Conservation (phyloP, 2,797 vertebrate genomes). For the Tachyglossus aculeatus region DNA sequence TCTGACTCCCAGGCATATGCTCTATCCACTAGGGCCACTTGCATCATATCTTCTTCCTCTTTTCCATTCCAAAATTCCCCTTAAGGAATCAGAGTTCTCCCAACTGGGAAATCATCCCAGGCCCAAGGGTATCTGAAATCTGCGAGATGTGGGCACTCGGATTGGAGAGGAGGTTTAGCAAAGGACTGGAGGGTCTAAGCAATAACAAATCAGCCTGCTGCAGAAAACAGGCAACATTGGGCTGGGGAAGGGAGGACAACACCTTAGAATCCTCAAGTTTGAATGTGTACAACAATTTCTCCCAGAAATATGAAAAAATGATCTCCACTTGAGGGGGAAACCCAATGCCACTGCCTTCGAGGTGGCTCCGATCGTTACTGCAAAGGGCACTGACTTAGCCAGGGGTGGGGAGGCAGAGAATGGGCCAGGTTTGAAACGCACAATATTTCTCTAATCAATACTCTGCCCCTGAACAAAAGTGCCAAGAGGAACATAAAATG, state of each 20-base stretch:
- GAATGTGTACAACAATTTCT: not conserved
- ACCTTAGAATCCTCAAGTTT: not conserved
- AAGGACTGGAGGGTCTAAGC: too few species aligned
- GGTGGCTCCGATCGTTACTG: constrained; percentile 56
- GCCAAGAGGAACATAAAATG: constrained; percentile 65
- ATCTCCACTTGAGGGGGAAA: constrained; percentile 48
- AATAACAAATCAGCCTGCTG: too few species aligned
- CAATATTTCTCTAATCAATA: constrained; percentile 74
- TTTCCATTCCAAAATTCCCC: not conserved
- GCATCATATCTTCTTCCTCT: not conserved
- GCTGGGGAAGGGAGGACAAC: too few species aligned
- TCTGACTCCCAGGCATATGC: not conserved
- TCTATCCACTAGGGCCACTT: not conserved
- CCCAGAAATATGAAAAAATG: constrained; percentile 44
- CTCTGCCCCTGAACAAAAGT: constrained; percentile 70
- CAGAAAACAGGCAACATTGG: too few species aligned
- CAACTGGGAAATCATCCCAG: too few species aligned
- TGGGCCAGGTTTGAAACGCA: constrained; percentile 64
- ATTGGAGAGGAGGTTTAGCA: too few species aligned
- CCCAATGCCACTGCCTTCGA: constrained; percentile 38
- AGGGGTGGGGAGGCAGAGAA: constrained; percentile 26
- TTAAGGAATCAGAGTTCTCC: not conserved
- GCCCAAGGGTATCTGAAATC: too few species aligned
- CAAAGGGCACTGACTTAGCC: constrained; percentile 49
- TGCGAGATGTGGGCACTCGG: too few species aligned